phyloP scores from a whole-genome alignment of 2,113 vertebrate species.

The Muscicapa adusta region DNA sequence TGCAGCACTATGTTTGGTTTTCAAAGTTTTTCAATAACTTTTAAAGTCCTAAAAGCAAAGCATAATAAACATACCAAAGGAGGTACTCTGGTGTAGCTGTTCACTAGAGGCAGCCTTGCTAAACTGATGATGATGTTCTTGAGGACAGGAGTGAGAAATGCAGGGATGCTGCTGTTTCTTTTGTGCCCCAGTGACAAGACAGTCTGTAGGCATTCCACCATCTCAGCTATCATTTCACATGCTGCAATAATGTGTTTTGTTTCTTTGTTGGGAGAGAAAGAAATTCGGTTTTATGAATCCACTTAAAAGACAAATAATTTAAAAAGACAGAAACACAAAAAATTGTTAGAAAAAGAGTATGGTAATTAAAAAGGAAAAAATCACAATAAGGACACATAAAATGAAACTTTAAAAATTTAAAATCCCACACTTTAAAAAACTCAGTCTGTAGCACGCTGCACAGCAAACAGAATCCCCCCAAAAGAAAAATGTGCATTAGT shows the following conservation, averaged over 20 bases:
- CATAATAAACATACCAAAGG: conserved; percentile 81
- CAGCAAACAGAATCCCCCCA: not conserved
- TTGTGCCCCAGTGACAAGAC: conserved; percentile 83
- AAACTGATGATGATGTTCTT: conserved; percentile 90
- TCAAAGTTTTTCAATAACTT: not conserved
- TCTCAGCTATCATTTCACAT: conserved; percentile 88
- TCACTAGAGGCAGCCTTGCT: conserved; percentile 91
- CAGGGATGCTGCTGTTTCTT: conserved; percentile 79
- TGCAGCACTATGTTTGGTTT: not conserved
- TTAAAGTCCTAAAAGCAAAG: not conserved
- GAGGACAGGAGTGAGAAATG: conserved; percentile 87
- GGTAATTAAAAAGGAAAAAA: not conserved
- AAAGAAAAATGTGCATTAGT: not conserved
- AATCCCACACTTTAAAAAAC: not conserved
- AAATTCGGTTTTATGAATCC: not conserved
- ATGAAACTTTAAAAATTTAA: not conserved
- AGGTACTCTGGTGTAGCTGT: conserved; percentile 92
- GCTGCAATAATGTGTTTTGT: conserved; percentile 70
- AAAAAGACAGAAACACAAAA: not conserved
- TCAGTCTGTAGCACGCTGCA: not conserved
- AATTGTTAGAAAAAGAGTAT: not conserved
- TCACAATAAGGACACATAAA: not conserved
- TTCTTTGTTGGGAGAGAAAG: conserved; percentile 61
- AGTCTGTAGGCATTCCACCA: conserved; percentile 89
- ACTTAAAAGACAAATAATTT: not conserved